These are phyloP conservation scores for Mesorhabditis belari DNA, from an alignment of 2,888 invertebrate species.

Conservation along the genomic window DNA sequence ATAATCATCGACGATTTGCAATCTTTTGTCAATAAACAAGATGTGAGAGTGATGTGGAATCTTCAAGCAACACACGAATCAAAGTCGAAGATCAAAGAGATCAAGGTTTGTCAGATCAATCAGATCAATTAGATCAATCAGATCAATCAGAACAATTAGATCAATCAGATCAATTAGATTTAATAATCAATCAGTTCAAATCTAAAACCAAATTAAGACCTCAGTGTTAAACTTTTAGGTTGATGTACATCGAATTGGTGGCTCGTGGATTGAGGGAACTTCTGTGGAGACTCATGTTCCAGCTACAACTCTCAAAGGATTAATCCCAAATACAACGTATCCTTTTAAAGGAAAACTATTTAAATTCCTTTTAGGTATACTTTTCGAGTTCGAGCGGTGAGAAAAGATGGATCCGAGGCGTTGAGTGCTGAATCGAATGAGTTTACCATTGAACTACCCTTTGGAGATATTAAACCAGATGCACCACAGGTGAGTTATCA, in stretches of 20 bases:
- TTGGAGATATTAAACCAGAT: conserved; percentile 18
- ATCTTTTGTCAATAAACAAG: not conserved
- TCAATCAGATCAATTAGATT: too few relatives aligned
- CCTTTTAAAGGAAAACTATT: not conserved
- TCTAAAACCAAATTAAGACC: too few relatives aligned
- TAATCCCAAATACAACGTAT: not conserved
- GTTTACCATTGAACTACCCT: conserved; percentile 1
- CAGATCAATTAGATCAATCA: too few relatives aligned
- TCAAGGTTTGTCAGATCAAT: too few relatives aligned
- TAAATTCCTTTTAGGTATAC: conserved; percentile 13
- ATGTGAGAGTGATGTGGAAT: not conserved
- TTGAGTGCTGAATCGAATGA: not conserved
- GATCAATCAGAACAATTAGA: too few relatives aligned
- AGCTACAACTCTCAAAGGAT: not conserved
- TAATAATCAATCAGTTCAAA: too few relatives aligned
- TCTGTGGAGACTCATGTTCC: not conserved
- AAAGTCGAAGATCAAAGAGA: not conserved
- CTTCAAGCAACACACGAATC: not conserved
- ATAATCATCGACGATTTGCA: not conserved
- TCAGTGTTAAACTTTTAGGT: too few relatives aligned
- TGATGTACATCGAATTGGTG: not conserved
- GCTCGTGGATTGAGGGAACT: not conserved
- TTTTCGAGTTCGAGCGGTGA: conserved; percentile 22
- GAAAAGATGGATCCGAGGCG: conserved; percentile 15
- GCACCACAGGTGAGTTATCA: conserved; percentile 14